A percentile compares a stretch with the other conserved stretches of the same genome.
Conservation (phyloP, 2,797 vertebrate genomes). For the Falco concolor region DNA sequence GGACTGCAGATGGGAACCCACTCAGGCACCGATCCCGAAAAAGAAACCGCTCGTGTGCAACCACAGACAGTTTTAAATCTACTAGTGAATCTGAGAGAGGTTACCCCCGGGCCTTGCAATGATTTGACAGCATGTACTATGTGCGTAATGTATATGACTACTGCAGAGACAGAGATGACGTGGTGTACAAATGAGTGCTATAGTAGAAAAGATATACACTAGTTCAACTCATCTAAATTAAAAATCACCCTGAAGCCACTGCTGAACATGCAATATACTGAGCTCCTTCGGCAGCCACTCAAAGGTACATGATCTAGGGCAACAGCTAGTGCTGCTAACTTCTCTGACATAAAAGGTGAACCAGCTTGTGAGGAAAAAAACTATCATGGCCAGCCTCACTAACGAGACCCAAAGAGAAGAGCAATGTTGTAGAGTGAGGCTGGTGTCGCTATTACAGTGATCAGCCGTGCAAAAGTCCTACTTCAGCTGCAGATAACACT, state of each 20-base stretch:
- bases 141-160: constrained; percentile 4
- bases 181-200: background rate
- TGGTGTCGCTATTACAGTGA: background rate
- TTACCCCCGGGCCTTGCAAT: background rate
- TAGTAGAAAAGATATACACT: background rate
- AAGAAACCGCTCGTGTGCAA: fast-evolving
- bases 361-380: background rate
- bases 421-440: background rate
- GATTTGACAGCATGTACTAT: background rate
- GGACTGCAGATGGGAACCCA: background rate
- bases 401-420: background rate
- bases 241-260: background rate
- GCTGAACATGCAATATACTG: background rate
- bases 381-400: background rate
- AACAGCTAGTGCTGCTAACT: background rate
- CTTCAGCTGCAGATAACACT: background rate
- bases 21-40: background rate
- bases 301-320: background rate
- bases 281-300: background rate
- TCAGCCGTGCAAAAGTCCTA: background rate
- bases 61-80: background rate
- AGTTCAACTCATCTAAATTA: fast-evolving
- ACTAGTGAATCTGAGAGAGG: background rate
- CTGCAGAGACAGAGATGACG: background rate
- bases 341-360: background rate